Base-by-base conservation (phyloP, 2,888 invertebrate genomes). In the Kryphioiulus occultus region DNA sequence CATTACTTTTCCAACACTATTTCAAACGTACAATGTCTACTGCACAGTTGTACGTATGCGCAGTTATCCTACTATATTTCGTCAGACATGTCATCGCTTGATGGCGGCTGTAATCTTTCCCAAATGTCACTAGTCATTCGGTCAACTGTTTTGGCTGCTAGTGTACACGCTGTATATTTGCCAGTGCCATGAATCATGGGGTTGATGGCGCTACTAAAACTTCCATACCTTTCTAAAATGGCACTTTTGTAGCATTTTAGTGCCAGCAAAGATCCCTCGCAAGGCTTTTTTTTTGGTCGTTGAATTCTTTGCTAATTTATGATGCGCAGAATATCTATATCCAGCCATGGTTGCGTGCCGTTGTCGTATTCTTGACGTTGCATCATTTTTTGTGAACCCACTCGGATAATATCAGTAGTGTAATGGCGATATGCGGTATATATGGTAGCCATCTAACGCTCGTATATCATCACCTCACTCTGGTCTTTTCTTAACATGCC, bases 231-330 rank as follows among this genome's bases (percentile, higher is more conserved):
- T 68, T 68, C 68, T 68, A 68, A 68, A 68, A 68, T 68, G 68
- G 68, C 68, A 68, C 68, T 68, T 68, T 68, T 68, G 68, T 68
- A 68, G 68, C 68, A 68, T 68, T 68, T 68, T 68, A 68, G 68
- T 68, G 68, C 68, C 68, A 68, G 68, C 68, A 26, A 68, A 68
- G 68, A 68, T 68, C 68, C 68, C 68, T 68, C 68, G 68, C 68
- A 22, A 68, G 26, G 68, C 68, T 59, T 59, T 68, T 47, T 47
- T 59, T 68, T 68, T 68, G 26, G 26, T 68, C 68, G 68, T 68
- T 68, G 68, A 68, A 68, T 68, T 68, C 68, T 68, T 68, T 68
- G 68, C 68, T 68, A 68, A 68, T 68, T 68, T 68, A 68, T 68
- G 68, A 68, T 68, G 68, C 68, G 68, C 5, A 68, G 68, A 68